Percentiles rank a stretch among this genome's conserved stretches.
Evolutionary conservation across 2,888 invertebrate species (phyloP).

Genomic region (Ectemnius cavifrons): DNA sequence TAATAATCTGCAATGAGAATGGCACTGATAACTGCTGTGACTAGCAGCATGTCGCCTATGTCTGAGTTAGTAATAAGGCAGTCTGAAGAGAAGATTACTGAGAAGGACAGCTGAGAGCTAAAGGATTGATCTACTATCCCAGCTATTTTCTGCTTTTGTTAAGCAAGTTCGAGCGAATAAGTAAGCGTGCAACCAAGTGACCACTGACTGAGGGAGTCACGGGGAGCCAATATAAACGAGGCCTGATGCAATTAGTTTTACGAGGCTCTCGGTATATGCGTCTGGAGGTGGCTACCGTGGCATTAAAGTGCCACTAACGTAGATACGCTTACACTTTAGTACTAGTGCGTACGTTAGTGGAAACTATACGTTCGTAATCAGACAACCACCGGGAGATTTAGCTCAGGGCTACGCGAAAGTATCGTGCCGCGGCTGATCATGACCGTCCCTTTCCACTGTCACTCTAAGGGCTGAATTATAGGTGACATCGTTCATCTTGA

Average conservation of each 20-base stretch:
- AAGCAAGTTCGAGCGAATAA: conserved; percentile 54
- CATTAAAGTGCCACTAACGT: conserved; percentile 68
- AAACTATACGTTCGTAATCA: conserved; percentile 52
- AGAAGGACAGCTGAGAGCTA: conserved; percentile 16
- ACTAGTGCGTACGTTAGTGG: conserved; percentile 57
- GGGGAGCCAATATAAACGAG: conserved; percentile 66
- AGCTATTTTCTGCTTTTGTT: conserved; percentile 68
- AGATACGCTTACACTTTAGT: conserved; percentile 67
- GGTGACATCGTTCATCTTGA: conserved; percentile 24
- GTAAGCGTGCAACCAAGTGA: neutral
- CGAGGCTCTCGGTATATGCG: conserved; percentile 63
- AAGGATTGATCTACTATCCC: conserved; percentile 23
- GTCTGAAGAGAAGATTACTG: neutral
- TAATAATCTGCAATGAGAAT: no score
- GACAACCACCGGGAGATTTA: conserved; percentile 63
- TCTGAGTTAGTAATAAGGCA: conserved; percentile 21
- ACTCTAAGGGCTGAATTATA: conserved; percentile 51
- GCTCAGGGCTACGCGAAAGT: conserved; percentile 73
- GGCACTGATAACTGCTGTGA: no score
- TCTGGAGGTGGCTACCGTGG: conserved; percentile 61
- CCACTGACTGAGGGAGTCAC: conserved; percentile 42
- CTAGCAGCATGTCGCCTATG: conserved; percentile 26
- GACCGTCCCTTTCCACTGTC: conserved; percentile 20
- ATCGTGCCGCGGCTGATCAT: conserved; percentile 49
- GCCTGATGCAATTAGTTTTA: conserved; percentile 75